Base-by-base conservation (phyloP, 2,797 vertebrate species). In the Leptodactylus fallax region DNA sequence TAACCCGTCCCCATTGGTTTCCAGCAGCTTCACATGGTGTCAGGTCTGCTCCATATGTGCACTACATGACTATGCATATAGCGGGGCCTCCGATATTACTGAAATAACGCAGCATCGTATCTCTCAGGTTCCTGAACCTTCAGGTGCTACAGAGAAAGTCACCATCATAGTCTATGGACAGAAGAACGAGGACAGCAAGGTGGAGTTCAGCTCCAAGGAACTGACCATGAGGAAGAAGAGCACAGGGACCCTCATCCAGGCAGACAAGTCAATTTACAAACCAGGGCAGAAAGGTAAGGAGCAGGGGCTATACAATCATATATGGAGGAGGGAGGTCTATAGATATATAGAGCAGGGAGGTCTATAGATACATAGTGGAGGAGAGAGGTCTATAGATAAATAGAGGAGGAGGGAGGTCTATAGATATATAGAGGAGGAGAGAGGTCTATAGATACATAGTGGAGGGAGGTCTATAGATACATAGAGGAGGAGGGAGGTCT, bases 211-310 rank as follows among this genome's bases (percentile, higher is more conserved):
- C 90, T 91, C 90, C 67, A 90, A 93, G 82, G 80, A 92, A 69
- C 69, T 93, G 58, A 81, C 65, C 5, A 87, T 93, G 83, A 90
- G 87, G 56, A 87, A 67, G 0, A n/a, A 87, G 69, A 87, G 88
- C 13, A 92, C 89, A 81, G 92, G 87, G 88, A 91, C 91, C 81
- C 92, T 92, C 78, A 90, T 93, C 85, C 92, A 92, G 88, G 91
- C 91, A 36, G 93, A 93, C 90, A 93, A 91, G 84, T 71, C 91
- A 45, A 82, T 90, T 25, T 93, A 93, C 83, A 92, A 80, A 89
- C 91, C 91, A 53, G 93, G 92, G 84, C 91, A 92, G 58, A 90
- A 3, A 19, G 91, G 93, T 93, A 90, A 60, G 49, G 3, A 11
- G 47, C 27, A 6, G 67, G 14, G 0, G 10, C 11, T 67, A 67